Base-by-base conservation (phyloP, 2,113 vertebrate species). In the Callorhinus ursinus region DNA sequence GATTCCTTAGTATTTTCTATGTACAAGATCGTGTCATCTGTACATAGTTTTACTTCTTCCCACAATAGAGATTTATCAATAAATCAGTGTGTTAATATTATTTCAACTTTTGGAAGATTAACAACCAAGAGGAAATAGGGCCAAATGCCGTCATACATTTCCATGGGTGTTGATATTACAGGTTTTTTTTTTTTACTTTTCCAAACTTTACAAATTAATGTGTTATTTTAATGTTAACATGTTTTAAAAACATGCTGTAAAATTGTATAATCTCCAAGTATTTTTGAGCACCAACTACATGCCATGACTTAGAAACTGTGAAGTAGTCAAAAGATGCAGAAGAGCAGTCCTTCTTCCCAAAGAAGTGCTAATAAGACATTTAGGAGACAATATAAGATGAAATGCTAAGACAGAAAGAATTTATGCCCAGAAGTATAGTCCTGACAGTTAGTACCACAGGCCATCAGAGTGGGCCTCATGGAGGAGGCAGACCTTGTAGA, bases 51-150 rank as follows among this genome's bases (percentile, higher is more conserved):
- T 33, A 79, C 63, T 80, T 80, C 42, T 92, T 42, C 28, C 33
- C 24, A 72, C 24, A 53, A 51, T 59, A 86, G 24, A 95, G 24
- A 91, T 71, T 71, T 80, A 71, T 80, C 33, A 51, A 59, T 49
- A 85, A 85, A 76, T 79, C 14, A 6, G 10, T 69, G 11, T 94
- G 53, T 67, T 80, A 49, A 49, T 36, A 36, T n/a, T 31, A 69
- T 93, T 90, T 91, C 61, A 91, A 59, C 39, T 95, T 85, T 69
- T 15, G 53, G 39, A 84, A 76, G 36, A 95, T 59, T 22, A 86
- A 88, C 51, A 42, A 53, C 28, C 71, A 72, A 81, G 16, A 42
- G 0, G 28, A 87, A 92, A 92, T 74, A 87, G 5, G 55, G 1
- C 63, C 76, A 95, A 84, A 77, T 77, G 49, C 8, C 65, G 81